Percentiles rank a stretch among this genome's conserved stretches.
Conservation (phyloP, 2,888 invertebrate genomes). For the Nephrotoma guestfalica region DNA sequence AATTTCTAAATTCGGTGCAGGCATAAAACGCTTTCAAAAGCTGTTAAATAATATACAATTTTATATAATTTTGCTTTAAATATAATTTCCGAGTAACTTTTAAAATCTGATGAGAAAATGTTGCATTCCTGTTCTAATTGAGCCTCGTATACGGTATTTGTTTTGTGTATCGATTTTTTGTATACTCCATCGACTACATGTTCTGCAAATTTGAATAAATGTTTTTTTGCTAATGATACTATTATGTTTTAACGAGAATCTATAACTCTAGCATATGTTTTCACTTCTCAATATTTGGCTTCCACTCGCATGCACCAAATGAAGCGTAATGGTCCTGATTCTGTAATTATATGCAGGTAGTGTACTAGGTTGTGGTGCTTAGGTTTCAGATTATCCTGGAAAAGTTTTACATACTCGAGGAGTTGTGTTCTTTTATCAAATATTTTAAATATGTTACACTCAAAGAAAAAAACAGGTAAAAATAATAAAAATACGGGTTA, state of each 20-base stretch:
- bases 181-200: not conserved
- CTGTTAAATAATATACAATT: not conserved
- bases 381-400: conserved; percentile 6
- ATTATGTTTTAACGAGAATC: not conserved
- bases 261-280: conserved; percentile 2
- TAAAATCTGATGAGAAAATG: not conserved
- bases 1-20: not conserved
- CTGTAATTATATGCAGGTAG: conserved; percentile 5
- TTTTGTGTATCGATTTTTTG: not conserved
- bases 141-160: no score
- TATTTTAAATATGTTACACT: not conserved
- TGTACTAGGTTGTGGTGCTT: conserved; percentile 8
- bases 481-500: no score
- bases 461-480: no score
- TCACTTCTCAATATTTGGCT: conserved; percentile 6
- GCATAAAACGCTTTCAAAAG: not conserved
- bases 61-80: not conserved
- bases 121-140: not conserved
- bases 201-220: not conserved
- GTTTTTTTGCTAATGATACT: not conserved
- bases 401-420: not conserved
- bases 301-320: conserved; percentile 7
- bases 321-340: not conserved
- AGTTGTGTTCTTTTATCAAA: conserved; percentile 4
- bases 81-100: not conserved